phyloP scores from a whole-genome alignment of 2,797 vertebrate genomes.

The Bryconaethiops microstoma region DNA sequence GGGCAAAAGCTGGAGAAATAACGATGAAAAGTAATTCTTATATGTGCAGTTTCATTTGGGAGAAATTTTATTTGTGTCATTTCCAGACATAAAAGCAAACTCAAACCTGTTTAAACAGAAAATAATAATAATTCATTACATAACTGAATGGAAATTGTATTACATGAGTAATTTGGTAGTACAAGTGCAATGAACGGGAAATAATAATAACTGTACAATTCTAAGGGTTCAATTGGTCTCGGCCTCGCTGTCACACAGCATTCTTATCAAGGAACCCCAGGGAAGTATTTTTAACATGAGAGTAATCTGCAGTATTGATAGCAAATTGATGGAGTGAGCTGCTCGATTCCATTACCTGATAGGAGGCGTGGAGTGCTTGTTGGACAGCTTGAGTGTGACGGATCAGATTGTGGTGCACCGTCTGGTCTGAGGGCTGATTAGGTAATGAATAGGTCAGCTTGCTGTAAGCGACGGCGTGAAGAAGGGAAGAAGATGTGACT shows the following conservation, averaged over 20 bases:
- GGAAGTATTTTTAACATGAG: slow-evolving; percentile 59
- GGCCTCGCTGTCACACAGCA: slow-evolving; percentile 16
- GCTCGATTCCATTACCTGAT: slow-evolving; percentile 72
- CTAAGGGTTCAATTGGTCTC: background rate
- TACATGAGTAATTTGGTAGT: background rate
- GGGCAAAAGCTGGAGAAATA: too few relatives aligned
- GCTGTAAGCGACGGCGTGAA: slow-evolving; percentile 38
- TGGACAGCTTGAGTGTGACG: slow-evolving; percentile 59
- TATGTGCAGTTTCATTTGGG: too few relatives aligned
- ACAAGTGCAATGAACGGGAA: background rate
- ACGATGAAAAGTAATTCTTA: too few relatives aligned
- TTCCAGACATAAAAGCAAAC: too few relatives aligned
- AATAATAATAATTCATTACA: too few relatives aligned
- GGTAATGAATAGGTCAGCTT: slow-evolving; percentile 59
- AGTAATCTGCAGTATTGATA: slow-evolving; percentile 61
- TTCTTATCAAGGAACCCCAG: slow-evolving; percentile 65
- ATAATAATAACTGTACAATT: background rate
- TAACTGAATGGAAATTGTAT: too few relatives aligned
- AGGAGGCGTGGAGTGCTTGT: slow-evolving; percentile 64
- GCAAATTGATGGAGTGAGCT: slow-evolving; percentile 67
- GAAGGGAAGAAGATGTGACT: slow-evolving; percentile 57
- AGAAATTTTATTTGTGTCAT: too few relatives aligned
- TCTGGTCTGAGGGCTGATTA: slow-evolving; percentile 65
- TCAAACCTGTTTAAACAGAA: too few relatives aligned
- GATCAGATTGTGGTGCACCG: slow-evolving; percentile 66